Conservation (phyloP, 2,113 vertebrate species). For the Paratilapia polleni region DNA sequence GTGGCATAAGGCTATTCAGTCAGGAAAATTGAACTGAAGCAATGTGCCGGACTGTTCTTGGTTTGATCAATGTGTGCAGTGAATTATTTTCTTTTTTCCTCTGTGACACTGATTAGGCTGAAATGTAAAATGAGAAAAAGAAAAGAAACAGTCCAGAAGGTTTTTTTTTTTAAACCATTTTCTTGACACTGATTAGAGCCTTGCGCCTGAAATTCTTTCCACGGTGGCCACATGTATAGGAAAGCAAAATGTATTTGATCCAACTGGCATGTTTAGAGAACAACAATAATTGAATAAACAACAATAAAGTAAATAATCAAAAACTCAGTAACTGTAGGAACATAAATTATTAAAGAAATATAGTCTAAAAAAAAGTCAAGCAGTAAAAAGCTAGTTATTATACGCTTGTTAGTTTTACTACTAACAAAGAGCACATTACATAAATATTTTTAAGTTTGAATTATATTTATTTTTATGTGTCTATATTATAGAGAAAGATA, state of each 20-base stretch:
- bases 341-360: not conserved
- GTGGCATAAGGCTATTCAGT: not conserved
- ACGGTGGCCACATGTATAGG: not conserved
- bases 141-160: slow-evolving; percentile 20
- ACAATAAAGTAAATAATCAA: no score
- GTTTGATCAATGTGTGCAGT: slow-evolving; percentile 32
- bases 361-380: not conserved
- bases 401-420: not conserved
- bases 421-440: not conserved
- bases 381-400: not conserved
- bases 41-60: not conserved
- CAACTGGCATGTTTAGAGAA: not conserved
- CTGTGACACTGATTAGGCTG: slow-evolving; percentile 58
- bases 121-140: slow-evolving; percentile 37
- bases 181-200: slow-evolving; percentile 48
- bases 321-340: no score
- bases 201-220: not conserved
- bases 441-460: not conserved
- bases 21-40: not conserved
- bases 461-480: not conserved
- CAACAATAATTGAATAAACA: not conserved
- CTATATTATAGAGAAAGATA: not conserved
- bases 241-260: not conserved
- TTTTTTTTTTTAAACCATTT: not conserved
- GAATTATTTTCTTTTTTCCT: slow-evolving; percentile 32